Conservation (phyloP, 2,113 vertebrate species). For the Bambusicola thoracicus region DNA sequence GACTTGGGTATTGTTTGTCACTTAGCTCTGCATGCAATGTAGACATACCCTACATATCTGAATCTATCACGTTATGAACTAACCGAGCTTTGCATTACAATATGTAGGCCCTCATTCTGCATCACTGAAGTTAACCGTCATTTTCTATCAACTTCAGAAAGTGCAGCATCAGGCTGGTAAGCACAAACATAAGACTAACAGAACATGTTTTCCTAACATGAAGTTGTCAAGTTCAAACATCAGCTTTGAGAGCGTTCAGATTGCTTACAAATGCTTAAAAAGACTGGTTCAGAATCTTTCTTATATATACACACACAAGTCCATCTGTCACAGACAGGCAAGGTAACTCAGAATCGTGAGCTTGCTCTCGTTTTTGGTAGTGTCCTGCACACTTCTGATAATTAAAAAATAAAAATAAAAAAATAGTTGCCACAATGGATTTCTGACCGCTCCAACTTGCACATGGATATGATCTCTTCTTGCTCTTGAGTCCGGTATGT, state of each 20-base stretch:
- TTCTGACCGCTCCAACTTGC: constrained; percentile 51
- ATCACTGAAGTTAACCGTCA: neutral
- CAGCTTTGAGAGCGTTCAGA: constrained; percentile 53
- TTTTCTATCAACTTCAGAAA: neutral
- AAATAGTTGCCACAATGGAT: constrained; percentile 67
- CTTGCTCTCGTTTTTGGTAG: constrained; percentile 62
- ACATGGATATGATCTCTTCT: constrained; percentile 32
- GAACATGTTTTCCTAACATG: constrained; percentile 19
- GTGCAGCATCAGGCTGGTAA: constrained; percentile 16
- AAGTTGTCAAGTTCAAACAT: constrained; percentile 21
- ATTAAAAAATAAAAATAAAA: constrained; percentile 74
- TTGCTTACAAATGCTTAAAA: constrained; percentile 71
- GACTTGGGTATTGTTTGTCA: neutral
- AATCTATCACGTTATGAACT: neutral
- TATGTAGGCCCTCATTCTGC: constrained; percentile 45
- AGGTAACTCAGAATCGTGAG: constrained; percentile 58
- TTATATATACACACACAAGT: constrained; percentile 65
- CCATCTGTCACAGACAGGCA: constrained; percentile 80
- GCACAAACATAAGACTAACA: constrained; percentile 6
- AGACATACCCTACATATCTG: constrained; percentile 23
- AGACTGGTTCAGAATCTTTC: constrained; percentile 67
- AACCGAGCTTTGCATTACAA: constrained; percentile 1
- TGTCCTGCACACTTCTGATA: constrained; percentile 67
- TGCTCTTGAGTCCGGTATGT: neutral
- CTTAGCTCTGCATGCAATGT: constrained; percentile 41